Base-by-base conservation (phyloP, 2,888 invertebrate genomes). In the Ptilodon capucinus region DNA sequence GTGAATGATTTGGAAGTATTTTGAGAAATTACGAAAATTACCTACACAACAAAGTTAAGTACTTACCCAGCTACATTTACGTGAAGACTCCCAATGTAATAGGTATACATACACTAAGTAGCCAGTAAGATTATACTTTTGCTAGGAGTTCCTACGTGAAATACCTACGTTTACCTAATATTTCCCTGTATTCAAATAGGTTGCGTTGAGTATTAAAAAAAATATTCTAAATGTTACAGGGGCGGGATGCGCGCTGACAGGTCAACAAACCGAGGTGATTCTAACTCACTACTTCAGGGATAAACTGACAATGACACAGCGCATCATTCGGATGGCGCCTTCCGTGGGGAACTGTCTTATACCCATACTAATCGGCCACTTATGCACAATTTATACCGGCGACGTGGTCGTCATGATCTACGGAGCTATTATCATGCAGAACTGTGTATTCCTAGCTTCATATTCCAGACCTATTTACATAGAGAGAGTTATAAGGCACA, bases 231-330 rank as follows among this genome's bases (percentile, higher is more conserved):
- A n/a, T 13, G 46, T 91, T 89, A 45, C 78, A 93, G 93, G 93
- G 54, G 68, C 88, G 32, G 93, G 93, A 4, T 86, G 92, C 46
- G 92, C 93, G 1, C 71, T 93, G 40, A 88, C 92, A 18, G 90
- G 91, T 14, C 87, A 92, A 39, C 93, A 93, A 71, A 92, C 92
- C 17, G 93, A 93, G 69, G 82, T 92, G 6, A 85, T 93, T 40
- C 74, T 93, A 42, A 86, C 89, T 0, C 93, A 93, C 61, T 93
- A 92, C 76, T 93, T 93, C 68, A 81, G 92, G 54, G 82, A 92
- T 23, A 93, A 92, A 60, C 80, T 93, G 18, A 83, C 86, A 1
- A 79, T 87, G 46, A 87, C 92, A 0, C 91, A 88, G 46, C 84
- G 92, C 42, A 75, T 93, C 19, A 81, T 92, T 5, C 86, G 92